Conservation (phyloP, 1,140 invertebrate species). For the Diuraphis noxia region DNA sequence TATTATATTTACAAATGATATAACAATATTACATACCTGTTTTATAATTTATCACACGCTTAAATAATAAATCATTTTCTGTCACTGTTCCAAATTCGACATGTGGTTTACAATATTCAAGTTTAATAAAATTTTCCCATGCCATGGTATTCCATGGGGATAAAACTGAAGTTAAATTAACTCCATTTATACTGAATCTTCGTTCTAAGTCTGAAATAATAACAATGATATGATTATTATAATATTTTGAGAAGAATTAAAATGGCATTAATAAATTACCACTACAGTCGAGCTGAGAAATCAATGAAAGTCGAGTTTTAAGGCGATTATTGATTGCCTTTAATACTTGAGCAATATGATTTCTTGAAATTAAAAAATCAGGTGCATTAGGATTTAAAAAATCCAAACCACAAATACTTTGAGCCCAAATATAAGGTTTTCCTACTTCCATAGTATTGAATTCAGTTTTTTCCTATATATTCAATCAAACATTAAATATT, state of each 20-base stretch:
- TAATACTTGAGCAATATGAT: slow-evolving; percentile 33
- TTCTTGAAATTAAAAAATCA: slow-evolving; percentile 40
- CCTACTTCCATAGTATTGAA: slow-evolving; percentile 40
- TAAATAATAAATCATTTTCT: slow-evolving; percentile 51
- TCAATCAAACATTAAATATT: slow-evolving; percentile 1
- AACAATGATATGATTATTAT: neutral
- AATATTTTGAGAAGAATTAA: neutral
- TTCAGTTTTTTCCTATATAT: slow-evolving; percentile 18
- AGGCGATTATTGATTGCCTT: slow-evolving; percentile 45
- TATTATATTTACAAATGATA: neutral
- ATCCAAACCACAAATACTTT: slow-evolving; percentile 46
- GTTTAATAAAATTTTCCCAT: slow-evolving; percentile 44
- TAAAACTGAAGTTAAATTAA: slow-evolving; percentile 51
- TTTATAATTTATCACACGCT: slow-evolving; percentile 50
- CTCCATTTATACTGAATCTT: slow-evolving; percentile 43
- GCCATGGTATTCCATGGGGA: slow-evolving; percentile 47
- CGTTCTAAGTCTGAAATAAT: slow-evolving; percentile 42
- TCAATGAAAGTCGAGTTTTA: slow-evolving; percentile 43
- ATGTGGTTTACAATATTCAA: slow-evolving; percentile 42
- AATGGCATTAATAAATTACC: slow-evolving; percentile 9
- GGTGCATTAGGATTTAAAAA: slow-evolving; percentile 31
- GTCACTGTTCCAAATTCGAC: slow-evolving; percentile 8
- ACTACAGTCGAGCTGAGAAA: slow-evolving; percentile 42
- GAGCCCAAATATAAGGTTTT: slow-evolving; percentile 49
- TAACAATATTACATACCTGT: slow-evolving; percentile 18